Conservation (phyloP, 1,140 invertebrate genomes). For the Colletes gigas region DNA sequence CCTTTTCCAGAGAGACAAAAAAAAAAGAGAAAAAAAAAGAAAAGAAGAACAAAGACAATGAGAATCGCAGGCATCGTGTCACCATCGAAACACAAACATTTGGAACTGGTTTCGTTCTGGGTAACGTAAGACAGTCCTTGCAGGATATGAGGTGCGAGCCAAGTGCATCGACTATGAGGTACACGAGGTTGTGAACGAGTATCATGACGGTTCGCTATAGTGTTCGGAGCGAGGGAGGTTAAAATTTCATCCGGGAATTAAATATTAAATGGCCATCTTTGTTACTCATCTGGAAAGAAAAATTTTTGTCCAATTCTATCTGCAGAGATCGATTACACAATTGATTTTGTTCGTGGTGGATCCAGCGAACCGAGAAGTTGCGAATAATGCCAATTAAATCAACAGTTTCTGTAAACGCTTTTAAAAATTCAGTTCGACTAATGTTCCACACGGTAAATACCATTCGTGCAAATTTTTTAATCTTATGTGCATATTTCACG, state of each 20-base stretch:
- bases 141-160: slow-evolving; percentile 66
- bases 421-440: too few relatives aligned
- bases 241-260: slow-evolving; percentile 32
- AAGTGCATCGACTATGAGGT: slow-evolving; percentile 68
- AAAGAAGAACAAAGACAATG: background rate
- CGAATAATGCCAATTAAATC: too few relatives aligned
- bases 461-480: too few relatives aligned
- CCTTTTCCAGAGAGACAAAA: background rate
- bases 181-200: slow-evolving; percentile 42
- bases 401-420: too few relatives aligned
- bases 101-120: slow-evolving; percentile 47
- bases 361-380: too few relatives aligned
- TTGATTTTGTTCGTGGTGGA: too few relatives aligned
- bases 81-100: background rate
- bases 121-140: slow-evolving; percentile 69
- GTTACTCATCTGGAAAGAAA: too few relatives aligned
- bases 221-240: slow-evolving; percentile 52
- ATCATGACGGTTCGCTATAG: slow-evolving; percentile 26
- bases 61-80: background rate
- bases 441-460: too few relatives aligned
- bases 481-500: too few relatives aligned
- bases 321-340: too few relatives aligned
- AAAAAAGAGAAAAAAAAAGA: background rate
- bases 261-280: background rate
- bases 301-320: too few relatives aligned